Conservation (phyloP, 1,140 invertebrate species). For the Scylla paramamosain region DNA sequence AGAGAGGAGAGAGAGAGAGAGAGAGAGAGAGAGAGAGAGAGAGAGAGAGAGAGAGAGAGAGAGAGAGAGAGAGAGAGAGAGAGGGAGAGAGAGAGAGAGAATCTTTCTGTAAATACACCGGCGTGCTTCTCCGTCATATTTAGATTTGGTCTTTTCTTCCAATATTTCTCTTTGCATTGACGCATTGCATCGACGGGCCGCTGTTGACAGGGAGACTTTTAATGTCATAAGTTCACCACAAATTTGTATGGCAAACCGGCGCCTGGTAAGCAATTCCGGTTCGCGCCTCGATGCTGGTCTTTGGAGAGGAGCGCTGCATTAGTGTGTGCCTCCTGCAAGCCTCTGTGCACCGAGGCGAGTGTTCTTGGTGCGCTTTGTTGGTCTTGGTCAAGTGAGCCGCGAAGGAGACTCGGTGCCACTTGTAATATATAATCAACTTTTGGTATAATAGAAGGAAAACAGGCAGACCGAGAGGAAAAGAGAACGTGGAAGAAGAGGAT, state of each 20-base stretch:
- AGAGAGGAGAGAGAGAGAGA: neutral
- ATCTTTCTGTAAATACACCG: neutral
- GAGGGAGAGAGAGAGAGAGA: no score
- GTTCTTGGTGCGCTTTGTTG: neutral
- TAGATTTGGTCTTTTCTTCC: slow-evolving; percentile 4
- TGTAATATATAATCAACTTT: slow-evolving; percentile 15
- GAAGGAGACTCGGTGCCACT: neutral
- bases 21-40: slow-evolving; percentile 16
- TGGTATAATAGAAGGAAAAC: neutral
- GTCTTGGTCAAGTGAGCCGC: neutral
- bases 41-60: slow-evolving; percentile 17
- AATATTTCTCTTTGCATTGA: slow-evolving; percentile 47
- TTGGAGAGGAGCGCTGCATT: neutral
- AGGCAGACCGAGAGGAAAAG: neutral
- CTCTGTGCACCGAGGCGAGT: neutral
- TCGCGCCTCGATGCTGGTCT: neutral
- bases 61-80: slow-evolving; percentile 18
- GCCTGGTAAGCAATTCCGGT: neutral
- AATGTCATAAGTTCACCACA: slow-evolving; percentile 32
- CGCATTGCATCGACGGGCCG: neutral
- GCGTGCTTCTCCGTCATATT: slow-evolving; percentile 35
- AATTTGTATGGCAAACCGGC: slow-evolving; percentile 36
- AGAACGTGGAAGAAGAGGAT: neutral
- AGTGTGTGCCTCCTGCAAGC: neutral
- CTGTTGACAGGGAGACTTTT: slow-evolving; percentile 21